phyloP scores from a whole-genome alignment of 2,888 invertebrate species.

The Leptura quadrifasciata region DNA sequence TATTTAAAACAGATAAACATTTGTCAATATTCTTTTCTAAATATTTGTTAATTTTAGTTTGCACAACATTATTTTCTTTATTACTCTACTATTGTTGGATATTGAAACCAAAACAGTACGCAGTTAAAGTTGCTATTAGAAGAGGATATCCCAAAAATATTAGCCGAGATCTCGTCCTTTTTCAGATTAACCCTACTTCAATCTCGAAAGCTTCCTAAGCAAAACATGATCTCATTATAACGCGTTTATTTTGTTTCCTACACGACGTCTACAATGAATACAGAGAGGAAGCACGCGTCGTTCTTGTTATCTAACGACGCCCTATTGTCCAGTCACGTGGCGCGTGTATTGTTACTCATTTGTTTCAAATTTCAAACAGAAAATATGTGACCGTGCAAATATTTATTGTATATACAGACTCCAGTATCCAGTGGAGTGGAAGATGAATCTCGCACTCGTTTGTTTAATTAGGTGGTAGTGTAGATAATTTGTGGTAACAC shows the following conservation, averaged over 20 bases:
- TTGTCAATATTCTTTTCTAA: too few species aligned
- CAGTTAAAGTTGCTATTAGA: background rate
- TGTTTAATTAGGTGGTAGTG: slow-evolving; percentile 11
- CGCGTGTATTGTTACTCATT: slow-evolving; percentile 65
- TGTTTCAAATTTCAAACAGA: slow-evolving; percentile 61
- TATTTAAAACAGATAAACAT: too few species aligned
- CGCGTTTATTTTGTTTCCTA: slow-evolving; percentile 63
- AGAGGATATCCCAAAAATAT: background rate
- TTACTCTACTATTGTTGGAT: background rate
- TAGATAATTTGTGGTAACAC: background rate
- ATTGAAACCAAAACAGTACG: background rate
- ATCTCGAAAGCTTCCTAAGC: slow-evolving; percentile 38
- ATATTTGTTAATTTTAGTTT: too few species aligned
- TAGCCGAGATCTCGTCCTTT: slow-evolving; percentile 6
- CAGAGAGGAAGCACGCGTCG: slow-evolving; percentile 61
- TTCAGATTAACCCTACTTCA: slow-evolving; percentile 43
- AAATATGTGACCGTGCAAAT: slow-evolving; percentile 54
- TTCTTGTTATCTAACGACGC: slow-evolving; percentile 62
- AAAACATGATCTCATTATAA: slow-evolving; percentile 63
- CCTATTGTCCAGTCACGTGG: slow-evolving; percentile 66
- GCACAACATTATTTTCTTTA: too few species aligned
- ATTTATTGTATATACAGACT: slow-evolving; percentile 41
- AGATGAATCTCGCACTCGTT: slow-evolving; percentile 43
- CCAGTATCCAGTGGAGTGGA: slow-evolving; percentile 29
- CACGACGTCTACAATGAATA: slow-evolving; percentile 53